Evolutionary conservation across 2,888 invertebrate species (phyloP), one percentile per base, ranked within the genome.

Genomic region (Melanostoma scalare): DNA sequence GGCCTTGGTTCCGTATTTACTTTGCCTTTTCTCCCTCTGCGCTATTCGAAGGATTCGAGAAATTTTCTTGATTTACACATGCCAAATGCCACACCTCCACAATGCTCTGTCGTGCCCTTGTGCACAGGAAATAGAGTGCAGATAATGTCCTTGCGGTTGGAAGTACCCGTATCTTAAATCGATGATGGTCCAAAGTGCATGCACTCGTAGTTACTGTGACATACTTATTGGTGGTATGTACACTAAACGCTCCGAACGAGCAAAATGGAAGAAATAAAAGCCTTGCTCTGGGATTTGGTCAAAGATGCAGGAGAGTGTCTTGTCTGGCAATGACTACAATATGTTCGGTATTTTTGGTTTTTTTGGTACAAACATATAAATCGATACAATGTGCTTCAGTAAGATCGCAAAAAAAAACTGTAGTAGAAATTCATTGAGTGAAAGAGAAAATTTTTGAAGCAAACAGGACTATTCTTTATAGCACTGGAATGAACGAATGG

Each of bases 141-240:
- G 85, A 86, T 86, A 84, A 86, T 86, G 86, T 86, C 86, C 86
- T 86, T 85, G 86, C 77, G 79, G 74, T 65, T 74, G 78, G 73
- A 84, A 79, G 74, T 74, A 76, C 78, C 78, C 74, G 73, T 82
- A 82, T 74, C 69, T 78, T 33, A 63, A 78, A 79, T 84, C 82
- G 65, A 84, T 84, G 63, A 58, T 35, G 8, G 35, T 52, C 63
- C 69, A 56, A 84, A 20, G 63, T 76, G 69, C 75, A 81, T 77
- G 55, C 38, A 58, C 67, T 82, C 30, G 60, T 52, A 65, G 78
- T 74, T 73, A 69, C 52, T 60, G 78, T 74, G 74, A 78, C 74
- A 67, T 79, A 68, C 77, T 82, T 84, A 79, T 84, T 84, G 78
- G 40, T 63, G 69, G 78, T 73, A 74, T 60, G 74, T 38, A 71